phyloP scores from a whole-genome alignment of 2,888 invertebrate species.

The Apotomis turbidana region DNA sequence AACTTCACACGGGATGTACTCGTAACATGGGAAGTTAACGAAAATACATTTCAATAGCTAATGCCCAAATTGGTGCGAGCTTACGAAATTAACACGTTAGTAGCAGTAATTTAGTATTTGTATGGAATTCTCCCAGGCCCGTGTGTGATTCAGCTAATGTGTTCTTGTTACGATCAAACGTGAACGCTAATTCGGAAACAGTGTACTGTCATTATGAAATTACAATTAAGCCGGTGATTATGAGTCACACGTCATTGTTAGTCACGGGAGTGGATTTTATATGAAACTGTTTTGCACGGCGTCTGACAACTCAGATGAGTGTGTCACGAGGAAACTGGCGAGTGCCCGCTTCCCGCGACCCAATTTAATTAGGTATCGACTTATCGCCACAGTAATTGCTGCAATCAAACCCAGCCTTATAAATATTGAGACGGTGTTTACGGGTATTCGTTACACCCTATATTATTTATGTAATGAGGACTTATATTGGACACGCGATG shows the following conservation, averaged over 20 bases:
- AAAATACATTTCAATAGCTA: slow-evolving; percentile 81
- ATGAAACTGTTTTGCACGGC: slow-evolving; percentile 34
- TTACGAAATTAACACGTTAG: slow-evolving; percentile 78
- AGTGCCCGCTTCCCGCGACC: slow-evolving; percentile 9
- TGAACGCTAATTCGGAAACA: slow-evolving; percentile 65
- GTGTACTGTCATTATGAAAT: slow-evolving; percentile 59
- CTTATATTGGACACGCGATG: slow-evolving; percentile 79
- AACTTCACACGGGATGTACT: slow-evolving; percentile 64
- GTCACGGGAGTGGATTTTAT: slow-evolving; percentile 42
- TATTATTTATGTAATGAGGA: slow-evolving; percentile 81
- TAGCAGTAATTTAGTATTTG: slow-evolving; percentile 70
- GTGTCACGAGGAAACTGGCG: slow-evolving; percentile 36
- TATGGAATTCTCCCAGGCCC: slow-evolving; percentile 71
- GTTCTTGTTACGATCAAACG: slow-evolving; percentile 62
- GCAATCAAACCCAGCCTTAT: slow-evolving; percentile 53
- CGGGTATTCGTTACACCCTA: slow-evolving; percentile 68
- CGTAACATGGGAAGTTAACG: slow-evolving; percentile 73
- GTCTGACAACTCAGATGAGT: slow-evolving; percentile 31
- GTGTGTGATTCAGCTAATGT: slow-evolving; percentile 76
- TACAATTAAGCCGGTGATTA: slow-evolving; percentile 51
- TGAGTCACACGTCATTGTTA: slow-evolving; percentile 55
- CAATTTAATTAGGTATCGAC: slow-evolving; percentile 2
- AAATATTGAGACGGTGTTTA: slow-evolving; percentile 64
- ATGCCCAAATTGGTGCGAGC: slow-evolving; percentile 75
- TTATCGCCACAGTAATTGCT: slow-evolving; percentile 1